Conservation (phyloP, 2,113 vertebrate species). For the Myiagra hebetior region DNA sequence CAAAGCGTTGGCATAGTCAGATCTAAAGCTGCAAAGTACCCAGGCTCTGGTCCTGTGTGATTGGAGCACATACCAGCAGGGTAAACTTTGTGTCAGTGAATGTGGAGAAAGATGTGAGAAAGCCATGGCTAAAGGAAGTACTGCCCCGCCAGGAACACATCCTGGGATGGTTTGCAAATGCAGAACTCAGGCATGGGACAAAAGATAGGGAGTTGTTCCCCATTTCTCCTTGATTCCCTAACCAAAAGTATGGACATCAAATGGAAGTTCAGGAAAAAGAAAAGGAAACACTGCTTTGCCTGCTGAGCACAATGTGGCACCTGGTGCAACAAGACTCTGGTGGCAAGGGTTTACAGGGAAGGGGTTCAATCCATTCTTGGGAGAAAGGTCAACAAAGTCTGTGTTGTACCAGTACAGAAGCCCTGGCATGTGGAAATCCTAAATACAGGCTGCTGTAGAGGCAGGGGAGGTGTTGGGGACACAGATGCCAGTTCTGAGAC, state of each 20-base stretch:
- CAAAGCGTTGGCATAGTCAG: background rate
- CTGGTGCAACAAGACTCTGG: background rate
- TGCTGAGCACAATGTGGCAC: background rate
- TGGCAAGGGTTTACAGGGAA: background rate
- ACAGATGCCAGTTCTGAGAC: background rate
- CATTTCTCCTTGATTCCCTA: background rate
- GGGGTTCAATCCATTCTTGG: background rate
- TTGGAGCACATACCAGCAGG: background rate
- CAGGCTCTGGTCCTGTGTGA: background rate
- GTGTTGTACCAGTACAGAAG: background rate
- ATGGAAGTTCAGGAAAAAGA: background rate
- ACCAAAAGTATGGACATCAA: background rate
- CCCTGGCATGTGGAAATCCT: background rate
- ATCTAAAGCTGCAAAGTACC: background rate
- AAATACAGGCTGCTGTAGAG: background rate
- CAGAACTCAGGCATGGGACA: background rate
- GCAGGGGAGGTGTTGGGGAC: background rate
- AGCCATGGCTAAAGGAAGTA: background rate
- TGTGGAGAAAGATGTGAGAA: background rate
- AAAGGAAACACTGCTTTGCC: background rate
- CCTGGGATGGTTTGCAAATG: background rate
- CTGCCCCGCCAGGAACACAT: background rate
- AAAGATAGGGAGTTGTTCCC: background rate
- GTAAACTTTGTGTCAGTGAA: background rate
- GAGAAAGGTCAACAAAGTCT: background rate